Percentiles rank a stretch among this genome's conserved stretches.
Conservation (phyloP, 2,888 invertebrate genomes). For the Drosophila koepferae region DNA sequence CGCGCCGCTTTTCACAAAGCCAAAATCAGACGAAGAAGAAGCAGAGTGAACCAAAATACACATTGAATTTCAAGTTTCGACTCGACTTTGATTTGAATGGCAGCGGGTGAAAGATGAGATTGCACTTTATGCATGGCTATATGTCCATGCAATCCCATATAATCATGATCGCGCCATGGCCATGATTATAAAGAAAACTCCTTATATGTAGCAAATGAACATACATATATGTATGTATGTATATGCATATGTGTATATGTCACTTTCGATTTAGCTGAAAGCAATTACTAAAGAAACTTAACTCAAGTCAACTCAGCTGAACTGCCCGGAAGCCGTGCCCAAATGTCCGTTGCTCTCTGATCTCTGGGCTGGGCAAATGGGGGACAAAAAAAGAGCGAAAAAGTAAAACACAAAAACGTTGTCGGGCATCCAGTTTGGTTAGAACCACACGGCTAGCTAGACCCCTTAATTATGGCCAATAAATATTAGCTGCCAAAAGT, state of each 20-base stretch:
- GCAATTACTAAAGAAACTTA: constrained; percentile 35
- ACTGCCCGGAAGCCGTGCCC: constrained; percentile 69
- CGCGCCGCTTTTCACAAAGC: constrained; percentile 49
- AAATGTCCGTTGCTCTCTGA: constrained; percentile 46
- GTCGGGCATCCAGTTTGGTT: constrained; percentile 20
- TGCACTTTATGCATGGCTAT: constrained; percentile 34
- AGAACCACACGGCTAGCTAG: constrained; percentile 29
- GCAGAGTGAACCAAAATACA: not conserved
- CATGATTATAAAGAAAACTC: constrained; percentile 14
- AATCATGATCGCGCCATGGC: constrained; percentile 9
- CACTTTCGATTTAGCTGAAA: constrained; percentile 30
- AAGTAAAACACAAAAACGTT: not conserved
- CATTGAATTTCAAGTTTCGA: constrained; percentile 25
- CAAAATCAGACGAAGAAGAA: not conserved
- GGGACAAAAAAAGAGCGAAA: not conserved
- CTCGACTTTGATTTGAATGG: constrained; percentile 34
- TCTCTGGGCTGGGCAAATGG: constrained; percentile 33
- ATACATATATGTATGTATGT: not conserved
- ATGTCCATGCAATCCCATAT: not conserved
- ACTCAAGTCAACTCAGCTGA: not conserved
- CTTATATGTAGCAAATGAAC: not conserved
- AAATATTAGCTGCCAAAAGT: constrained; percentile 78
- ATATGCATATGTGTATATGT: not conserved
- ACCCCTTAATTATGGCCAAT: constrained; percentile 70
- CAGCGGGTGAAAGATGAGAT: constrained; percentile 66